A percentile compares a stretch with the other conserved stretches of the same genome.
Evolutionary conservation across 2,113 vertebrate species (phyloP).

Genomic region (Psettodes erumei): DNA sequence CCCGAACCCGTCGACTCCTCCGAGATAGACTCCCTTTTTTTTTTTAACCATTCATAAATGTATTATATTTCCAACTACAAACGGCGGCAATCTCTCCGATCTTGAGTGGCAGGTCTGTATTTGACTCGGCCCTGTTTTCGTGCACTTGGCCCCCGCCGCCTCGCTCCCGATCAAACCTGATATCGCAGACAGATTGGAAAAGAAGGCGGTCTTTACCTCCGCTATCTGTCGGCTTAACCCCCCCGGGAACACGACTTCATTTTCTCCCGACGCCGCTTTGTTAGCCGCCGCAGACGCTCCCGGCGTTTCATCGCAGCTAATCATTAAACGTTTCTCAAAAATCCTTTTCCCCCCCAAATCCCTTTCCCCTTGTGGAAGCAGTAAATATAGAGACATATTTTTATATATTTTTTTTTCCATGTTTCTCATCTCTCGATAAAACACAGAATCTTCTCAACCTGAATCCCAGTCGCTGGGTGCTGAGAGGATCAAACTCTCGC

Average conservation of each 20-base stretch:
- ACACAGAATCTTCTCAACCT: slow-evolving; percentile 28
- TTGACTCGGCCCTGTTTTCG: slow-evolving; percentile 56
- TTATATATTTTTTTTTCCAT: slow-evolving; percentile 13
- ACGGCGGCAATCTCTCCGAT: slow-evolving; percentile 43
- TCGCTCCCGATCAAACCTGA: slow-evolving; percentile 69
- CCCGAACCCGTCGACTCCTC: too few relatives aligned
- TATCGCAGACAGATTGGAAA: slow-evolving; percentile 69
- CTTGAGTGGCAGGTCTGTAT: slow-evolving; percentile 65
- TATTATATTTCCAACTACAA: slow-evolving; percentile 16
- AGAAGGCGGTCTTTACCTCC: slow-evolving; percentile 69
- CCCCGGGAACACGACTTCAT: slow-evolving; percentile 73
- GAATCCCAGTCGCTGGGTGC: slow-evolving; percentile 18
- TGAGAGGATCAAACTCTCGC: too few relatives aligned
- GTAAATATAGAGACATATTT: too few relatives aligned
- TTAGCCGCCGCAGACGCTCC: slow-evolving; percentile 54
- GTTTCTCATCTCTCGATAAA: slow-evolving; percentile 34
- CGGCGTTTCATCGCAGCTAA: slow-evolving; percentile 53
- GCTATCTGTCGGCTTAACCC: slow-evolving; percentile 76
- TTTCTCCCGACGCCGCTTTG: slow-evolving; percentile 72
- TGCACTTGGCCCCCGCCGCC: slow-evolving; percentile 57
- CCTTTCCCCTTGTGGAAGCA: slow-evolving; percentile 1
- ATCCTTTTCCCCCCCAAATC: slow-evolving; percentile 50
- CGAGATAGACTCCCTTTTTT: not conserved
- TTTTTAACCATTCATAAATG: not conserved
- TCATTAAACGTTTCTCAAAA: slow-evolving; percentile 68